Evolutionary conservation across 1,140 invertebrate species (phyloP).

Genomic region (Trichonephila inaurata): DNA sequence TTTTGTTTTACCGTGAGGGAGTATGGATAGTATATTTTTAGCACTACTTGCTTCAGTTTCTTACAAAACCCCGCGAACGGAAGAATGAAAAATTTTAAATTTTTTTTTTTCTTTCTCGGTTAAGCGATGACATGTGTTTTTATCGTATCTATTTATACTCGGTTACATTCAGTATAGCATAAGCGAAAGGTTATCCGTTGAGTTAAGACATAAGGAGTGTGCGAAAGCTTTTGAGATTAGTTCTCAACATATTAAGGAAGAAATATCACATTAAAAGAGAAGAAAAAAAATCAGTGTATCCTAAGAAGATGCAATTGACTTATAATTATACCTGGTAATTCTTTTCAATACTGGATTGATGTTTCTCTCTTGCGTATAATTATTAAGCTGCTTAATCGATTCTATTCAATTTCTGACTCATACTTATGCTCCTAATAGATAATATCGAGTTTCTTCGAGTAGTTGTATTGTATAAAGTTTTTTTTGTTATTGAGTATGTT

Average conservation of each 20-base stretch:
- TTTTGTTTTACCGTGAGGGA: not conserved
- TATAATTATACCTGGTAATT: not conserved
- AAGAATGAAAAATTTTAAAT: not conserved
- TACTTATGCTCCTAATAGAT: no score
- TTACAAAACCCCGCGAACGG: not conserved
- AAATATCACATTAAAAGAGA: not conserved
- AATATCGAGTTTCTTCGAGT: no score
- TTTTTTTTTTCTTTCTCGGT: not conserved
- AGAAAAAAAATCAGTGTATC: not conserved
- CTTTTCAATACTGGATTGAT: no score
- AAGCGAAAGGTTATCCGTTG: not conserved
- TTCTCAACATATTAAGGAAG: not conserved
- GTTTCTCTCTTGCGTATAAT: no score
- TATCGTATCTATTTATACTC: constrained; percentile 19
- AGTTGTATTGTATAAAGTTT: no score
- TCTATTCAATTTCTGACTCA: no score
- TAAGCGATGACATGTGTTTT: not conserved
- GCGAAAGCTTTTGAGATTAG: not conserved
- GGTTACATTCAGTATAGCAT: not conserved
- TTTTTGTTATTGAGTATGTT: no score
- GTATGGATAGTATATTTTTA: not conserved
- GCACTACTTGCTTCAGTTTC: not conserved
- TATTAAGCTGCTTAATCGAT: no score
- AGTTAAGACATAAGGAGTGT: not conserved
- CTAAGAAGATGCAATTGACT: not conserved